phyloP scores from a whole-genome alignment of 2,888 invertebrate genomes.

The Thumatha senex region DNA sequence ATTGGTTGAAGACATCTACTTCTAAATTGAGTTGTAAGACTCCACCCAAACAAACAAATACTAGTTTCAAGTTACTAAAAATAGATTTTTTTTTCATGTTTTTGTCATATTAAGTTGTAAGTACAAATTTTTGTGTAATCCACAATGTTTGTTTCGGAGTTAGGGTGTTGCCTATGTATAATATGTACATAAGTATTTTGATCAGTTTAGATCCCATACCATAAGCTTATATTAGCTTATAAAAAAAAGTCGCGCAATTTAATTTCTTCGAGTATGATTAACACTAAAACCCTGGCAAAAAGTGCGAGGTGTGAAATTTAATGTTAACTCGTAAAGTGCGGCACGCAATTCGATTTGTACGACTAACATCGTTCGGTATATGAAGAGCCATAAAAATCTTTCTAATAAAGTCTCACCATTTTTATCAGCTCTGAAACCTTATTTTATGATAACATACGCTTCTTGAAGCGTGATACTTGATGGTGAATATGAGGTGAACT shows the following conservation, averaged over 20 bases:
- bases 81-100: too few species aligned
- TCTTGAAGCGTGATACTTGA: conserved; percentile 1
- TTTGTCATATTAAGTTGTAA: too few species aligned
- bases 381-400: conserved; percentile 41
- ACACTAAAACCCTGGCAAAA: conserved; percentile 41
- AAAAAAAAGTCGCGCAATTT: conserved; percentile 28
- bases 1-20: too few species aligned
- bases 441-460: conserved; percentile 10
- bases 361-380: conserved; percentile 28
- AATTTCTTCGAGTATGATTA: conserved; percentile 38
- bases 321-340: conserved; percentile 43
- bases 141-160: too few species aligned
- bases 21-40: too few species aligned
- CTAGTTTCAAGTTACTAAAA: too few species aligned
- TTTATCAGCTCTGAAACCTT: conserved; percentile 28
- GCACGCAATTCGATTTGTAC: conserved; percentile 47
- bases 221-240: too few species aligned
- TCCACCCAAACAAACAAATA: too few species aligned
- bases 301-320: conserved; percentile 48
- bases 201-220: too few species aligned
- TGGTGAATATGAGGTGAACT: neutral
- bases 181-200: too few species aligned
- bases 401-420: conserved; percentile 26
- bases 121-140: too few species aligned
- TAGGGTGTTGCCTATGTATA: too few species aligned